phyloP scores from a whole-genome alignment of 1,140 invertebrate species.

The Tenebrio molitor region DNA sequence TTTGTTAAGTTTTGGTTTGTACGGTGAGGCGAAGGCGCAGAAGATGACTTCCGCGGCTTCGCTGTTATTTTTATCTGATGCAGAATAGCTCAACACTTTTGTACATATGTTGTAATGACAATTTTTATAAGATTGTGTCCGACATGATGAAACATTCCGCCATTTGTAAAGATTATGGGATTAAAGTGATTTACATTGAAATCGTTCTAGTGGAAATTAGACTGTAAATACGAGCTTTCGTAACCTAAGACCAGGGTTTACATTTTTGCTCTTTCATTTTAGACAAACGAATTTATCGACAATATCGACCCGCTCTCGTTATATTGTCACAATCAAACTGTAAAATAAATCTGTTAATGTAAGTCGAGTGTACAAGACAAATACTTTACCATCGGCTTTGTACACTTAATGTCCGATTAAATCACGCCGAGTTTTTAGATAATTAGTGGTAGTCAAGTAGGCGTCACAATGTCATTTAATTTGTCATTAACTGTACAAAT shows the following conservation, averaged over 20 bases:
- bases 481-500: too few relatives aligned
- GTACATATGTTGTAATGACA: constrained; percentile 18
- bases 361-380: not conserved
- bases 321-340: constrained; percentile 50
- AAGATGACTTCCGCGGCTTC: too few relatives aligned
- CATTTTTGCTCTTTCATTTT: constrained; percentile 19
- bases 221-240: constrained; percentile 39
- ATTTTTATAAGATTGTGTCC: constrained; percentile 24
- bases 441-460: too few relatives aligned
- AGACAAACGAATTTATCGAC: constrained; percentile 60
- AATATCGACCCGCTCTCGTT: constrained; percentile 52
- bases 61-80: not conserved
- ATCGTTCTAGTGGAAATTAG: constrained; percentile 14
- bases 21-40: too few relatives aligned
- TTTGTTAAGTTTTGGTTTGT: too few relatives aligned
- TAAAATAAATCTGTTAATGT: constrained; percentile 11
- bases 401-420: too few relatives aligned
- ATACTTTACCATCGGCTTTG: too few relatives aligned
- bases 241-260: constrained; percentile 29
- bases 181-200: constrained; percentile 16
- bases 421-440: too few relatives aligned
- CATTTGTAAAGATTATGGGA: not conserved
- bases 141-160: constrained; percentile 1
- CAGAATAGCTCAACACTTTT: constrained; percentile 9
- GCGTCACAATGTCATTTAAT: too few relatives aligned